These are phyloP conservation scores for Hipposideros armiger DNA, from an alignment of 2,113 vertebrate genomes.

Conservation along the genomic window DNA sequence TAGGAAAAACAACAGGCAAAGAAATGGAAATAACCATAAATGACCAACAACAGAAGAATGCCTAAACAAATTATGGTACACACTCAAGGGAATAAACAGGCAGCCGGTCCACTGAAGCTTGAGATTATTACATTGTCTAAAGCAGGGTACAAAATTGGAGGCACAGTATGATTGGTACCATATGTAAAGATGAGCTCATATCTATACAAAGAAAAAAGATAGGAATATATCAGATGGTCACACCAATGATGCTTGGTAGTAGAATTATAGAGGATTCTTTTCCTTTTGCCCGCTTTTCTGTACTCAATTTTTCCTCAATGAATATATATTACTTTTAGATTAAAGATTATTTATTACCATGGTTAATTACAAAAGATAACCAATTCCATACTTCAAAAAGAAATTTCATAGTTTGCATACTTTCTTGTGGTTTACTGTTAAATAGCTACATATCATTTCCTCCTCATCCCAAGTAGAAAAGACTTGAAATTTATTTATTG, in stretches of 20 bases:
- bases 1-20: background rate
- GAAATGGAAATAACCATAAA: background rate
- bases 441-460: background rate
- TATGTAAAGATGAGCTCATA: background rate
- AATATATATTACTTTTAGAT: constrained; percentile 1
- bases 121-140: background rate
- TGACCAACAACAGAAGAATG: background rate
- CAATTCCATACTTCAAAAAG: background rate
- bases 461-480: background rate
- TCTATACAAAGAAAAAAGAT: background rate
- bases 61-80: background rate
- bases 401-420: background rate
- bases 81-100: background rate
- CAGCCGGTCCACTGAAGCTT: background rate
- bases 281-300: background rate
- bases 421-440: background rate
- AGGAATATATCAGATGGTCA: constrained; percentile 23
- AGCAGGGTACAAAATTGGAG: background rate
- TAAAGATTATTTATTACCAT: constrained; percentile 4
- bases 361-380: background rate
- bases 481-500: background rate
- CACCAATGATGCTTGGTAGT: background rate
- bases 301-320: constrained; percentile 21
- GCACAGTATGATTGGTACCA: background rate
- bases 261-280: background rate